phyloP scores from a whole-genome alignment of 2,113 vertebrate genomes.

The Tragelaphus strepsiceros region DNA sequence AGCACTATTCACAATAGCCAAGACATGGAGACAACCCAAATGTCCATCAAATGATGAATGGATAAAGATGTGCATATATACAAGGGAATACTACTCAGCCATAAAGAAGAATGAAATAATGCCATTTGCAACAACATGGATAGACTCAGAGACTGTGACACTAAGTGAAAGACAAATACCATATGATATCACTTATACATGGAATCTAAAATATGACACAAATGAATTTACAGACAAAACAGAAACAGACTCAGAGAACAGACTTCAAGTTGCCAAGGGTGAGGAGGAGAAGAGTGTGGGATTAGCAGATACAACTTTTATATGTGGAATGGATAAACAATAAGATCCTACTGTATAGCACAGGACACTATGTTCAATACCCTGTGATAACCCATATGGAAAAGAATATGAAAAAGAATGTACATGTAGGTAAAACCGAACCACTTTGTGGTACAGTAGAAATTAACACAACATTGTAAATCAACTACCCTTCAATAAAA shows the following conservation, averaged over 20 bases:
- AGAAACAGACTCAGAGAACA: neutral
- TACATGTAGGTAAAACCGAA: neutral
- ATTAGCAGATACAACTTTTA: neutral
- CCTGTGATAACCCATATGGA: neutral
- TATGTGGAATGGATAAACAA: neutral
- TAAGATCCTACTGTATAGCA: neutral
- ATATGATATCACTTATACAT: neutral
- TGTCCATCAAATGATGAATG: neutral
- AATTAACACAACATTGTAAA: neutral
- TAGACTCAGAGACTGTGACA: neutral
- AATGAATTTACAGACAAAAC: neutral
- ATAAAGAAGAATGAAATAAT: neutral
- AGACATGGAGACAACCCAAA: neutral
- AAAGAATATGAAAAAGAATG: neutral
- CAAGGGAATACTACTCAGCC: neutral
- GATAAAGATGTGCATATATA: neutral
- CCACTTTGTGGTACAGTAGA: neutral
- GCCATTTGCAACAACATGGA: neutral
- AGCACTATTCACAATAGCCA: neutral
- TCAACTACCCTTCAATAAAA: neutral
- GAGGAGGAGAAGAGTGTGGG: neutral
- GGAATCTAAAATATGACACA: neutral
- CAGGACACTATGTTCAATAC: neutral
- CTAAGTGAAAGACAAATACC: neutral
- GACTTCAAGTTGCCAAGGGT: neutral